Conservation (phyloP, 2,888 invertebrate species). For the Coleophora deauratella region DNA sequence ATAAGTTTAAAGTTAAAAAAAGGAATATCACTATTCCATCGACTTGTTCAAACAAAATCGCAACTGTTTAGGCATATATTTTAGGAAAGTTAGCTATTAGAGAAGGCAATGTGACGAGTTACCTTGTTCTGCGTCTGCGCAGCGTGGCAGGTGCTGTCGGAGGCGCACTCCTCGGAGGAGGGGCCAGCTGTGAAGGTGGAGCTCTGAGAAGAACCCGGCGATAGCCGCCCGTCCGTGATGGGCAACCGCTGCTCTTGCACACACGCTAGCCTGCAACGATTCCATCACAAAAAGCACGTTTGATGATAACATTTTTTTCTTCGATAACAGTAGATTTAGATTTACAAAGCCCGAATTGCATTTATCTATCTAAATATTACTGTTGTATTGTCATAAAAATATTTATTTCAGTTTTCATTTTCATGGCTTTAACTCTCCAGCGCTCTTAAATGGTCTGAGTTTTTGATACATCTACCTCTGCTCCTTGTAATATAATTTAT, state of each 20-base stretch:
- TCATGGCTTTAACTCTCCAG: no score
- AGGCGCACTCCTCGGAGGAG: conserved; percentile 64
- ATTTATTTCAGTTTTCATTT: no score
- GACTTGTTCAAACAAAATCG: no score
- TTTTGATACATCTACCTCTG: no score
- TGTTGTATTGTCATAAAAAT: no score
- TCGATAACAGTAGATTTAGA: background rate
- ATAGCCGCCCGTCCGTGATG: conserved; percentile 74
- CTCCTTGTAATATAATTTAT: no score
- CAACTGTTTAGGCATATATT: conserved; percentile 20
- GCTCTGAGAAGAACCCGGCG: conserved; percentile 70
- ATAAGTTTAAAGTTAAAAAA: no score
- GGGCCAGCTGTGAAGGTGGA: conserved; percentile 57
- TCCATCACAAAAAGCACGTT: background rate
- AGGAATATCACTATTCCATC: no score
- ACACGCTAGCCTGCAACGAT: conserved; percentile 85
- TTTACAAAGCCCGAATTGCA: no score
- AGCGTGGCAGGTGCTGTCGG: conserved; percentile 67
- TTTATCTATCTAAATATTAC: no score
- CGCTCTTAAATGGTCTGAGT: no score
- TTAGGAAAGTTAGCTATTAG: no score
- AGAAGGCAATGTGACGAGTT: background rate
- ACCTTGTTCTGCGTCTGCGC: conserved; percentile 81
- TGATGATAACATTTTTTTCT: background rate
- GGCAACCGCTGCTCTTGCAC: conserved; percentile 96